A percentile compares a stretch with the other conserved stretches of the same genome.
phyloP scores from a whole-genome alignment of 2,113 vertebrate genomes.

The Dasyornis broadbenti region DNA sequence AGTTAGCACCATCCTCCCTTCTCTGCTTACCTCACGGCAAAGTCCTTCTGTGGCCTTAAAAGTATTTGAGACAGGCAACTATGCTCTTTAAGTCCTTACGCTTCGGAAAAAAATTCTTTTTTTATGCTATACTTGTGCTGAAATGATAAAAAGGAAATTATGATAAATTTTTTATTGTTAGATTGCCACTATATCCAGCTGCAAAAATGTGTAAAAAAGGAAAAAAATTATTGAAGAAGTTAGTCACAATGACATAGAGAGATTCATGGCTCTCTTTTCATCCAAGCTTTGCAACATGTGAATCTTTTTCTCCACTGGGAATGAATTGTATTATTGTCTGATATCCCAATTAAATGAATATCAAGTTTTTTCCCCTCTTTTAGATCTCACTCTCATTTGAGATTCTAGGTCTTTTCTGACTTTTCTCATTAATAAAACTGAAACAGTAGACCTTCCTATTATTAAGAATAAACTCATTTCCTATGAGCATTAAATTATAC shows the following conservation, averaged over 20 bases:
- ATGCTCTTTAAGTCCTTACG: not conserved
- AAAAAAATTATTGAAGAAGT: not conserved
- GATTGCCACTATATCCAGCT: not conserved
- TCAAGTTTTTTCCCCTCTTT: not conserved
- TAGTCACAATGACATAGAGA: not conserved
- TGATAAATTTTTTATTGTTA: not conserved
- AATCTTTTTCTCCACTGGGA: not conserved
- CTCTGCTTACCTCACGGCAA: not conserved
- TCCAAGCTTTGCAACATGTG: not conserved
- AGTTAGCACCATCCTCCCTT: not conserved
- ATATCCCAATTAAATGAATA: not conserved
- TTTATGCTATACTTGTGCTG: not conserved
- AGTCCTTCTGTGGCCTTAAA: not conserved
- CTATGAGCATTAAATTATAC: conserved; percentile 26
- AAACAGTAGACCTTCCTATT: not conserved
- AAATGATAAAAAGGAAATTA: not conserved
- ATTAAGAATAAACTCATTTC: not conserved
- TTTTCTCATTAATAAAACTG: not conserved
- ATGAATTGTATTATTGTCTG: not conserved
- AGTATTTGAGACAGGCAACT: not conserved
- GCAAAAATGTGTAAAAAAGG: not conserved
- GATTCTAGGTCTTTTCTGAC: not conserved
- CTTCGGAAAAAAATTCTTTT: not conserved
- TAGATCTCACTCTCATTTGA: not conserved
- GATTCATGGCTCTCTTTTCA: not conserved